These are phyloP conservation scores for Maniola hyperantus DNA, from an alignment of 2,888 invertebrate genomes.

Conservation along the genomic window DNA sequence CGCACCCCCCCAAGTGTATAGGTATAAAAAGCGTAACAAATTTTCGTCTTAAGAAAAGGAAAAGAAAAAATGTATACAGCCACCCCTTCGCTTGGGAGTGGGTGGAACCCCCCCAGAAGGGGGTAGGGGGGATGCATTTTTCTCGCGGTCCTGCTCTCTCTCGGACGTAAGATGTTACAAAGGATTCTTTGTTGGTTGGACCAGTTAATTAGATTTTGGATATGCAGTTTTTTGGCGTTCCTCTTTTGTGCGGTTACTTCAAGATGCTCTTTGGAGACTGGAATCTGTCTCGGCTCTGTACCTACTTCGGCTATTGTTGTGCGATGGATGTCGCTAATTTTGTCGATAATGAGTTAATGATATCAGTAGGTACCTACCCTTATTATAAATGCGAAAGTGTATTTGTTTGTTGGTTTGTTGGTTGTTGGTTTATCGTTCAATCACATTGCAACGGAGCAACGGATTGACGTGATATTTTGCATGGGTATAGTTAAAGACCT, in stretches of 20 bases:
- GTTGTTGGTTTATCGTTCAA: too few relatives aligned
- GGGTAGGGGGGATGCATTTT: conserved; percentile 66
- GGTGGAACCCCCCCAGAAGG: conserved; percentile 42
- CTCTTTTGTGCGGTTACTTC: conserved; percentile 28
- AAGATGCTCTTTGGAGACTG: conserved; percentile 15
- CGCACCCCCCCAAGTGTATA: conserved; percentile 67
- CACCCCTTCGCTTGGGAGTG: conserved; percentile 59
- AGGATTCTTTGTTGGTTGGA: conserved; percentile 71
- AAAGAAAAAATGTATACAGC: conserved; percentile 82
- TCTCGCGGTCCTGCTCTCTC: conserved; percentile 69
- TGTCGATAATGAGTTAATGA: conserved; percentile 22
- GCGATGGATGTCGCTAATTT: conserved; percentile 6
- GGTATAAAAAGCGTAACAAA: conserved; percentile 83
- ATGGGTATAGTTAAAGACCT: too few relatives aligned
- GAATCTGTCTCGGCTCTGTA: not conserved
- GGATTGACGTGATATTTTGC: too few relatives aligned
- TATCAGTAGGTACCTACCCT: too few relatives aligned
- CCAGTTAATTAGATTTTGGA: conserved; percentile 54
- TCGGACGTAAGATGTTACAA: conserved; percentile 77
- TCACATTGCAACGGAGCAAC: too few relatives aligned
- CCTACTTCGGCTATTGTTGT: not conserved
- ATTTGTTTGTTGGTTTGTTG: too few relatives aligned
- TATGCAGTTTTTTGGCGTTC: conserved; percentile 46
- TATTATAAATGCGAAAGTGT: too few relatives aligned
- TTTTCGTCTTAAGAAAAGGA: conserved; percentile 83